Base-by-base conservation (phyloP, 1,140 invertebrate species). In the Mercenaria mercenaria region DNA sequence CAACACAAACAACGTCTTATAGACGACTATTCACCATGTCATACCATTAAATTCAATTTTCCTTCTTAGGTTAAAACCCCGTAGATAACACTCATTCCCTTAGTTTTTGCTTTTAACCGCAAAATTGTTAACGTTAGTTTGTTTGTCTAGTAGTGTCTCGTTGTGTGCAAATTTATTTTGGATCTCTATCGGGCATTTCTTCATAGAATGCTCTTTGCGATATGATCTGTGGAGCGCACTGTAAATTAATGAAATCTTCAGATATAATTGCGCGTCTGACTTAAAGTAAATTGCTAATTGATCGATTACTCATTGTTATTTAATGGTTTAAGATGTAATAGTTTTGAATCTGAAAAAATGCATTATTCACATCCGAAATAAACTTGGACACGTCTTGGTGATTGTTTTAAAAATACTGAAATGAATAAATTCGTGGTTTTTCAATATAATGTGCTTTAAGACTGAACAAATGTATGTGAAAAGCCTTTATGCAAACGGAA, bases 31-130 rank as follows among this genome's bases (percentile, higher is more conserved):
- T 56, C 52, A 56, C 52, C 15, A 26, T 29, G 59, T 64, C 11
- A 64, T 29, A 64, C 26, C 26, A 64, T 64, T 64, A 4, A 29
- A 26, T 64, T 64, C 26, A 64, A 64, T 64, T 47, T 64, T 64
- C 59, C 59, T 64, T 64, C 29, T 64, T 29, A 64, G 59, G 59
- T 64, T 64, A 64, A 64, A 29, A 29, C 59, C 59, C 26, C 26
- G 10, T 56, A 20, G 59, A 64, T 64, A 64, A 64, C 59, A 64
- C 59, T 64, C 59, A 64, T 64, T 64, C 26, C 10, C 15, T 64
- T 29, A 64, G 10, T 64, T 64, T 64, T 64, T 64, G 59, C 59
- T 64, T 64, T 64, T 64, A 64, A 64, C 59, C 59, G 59, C 59
- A 64, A 64, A 29, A 29, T 1, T 8, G 10, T 64, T n/a, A 29